Base-by-base conservation (phyloP, 2,113 vertebrate genomes). In the Rafetus swinhoei region DNA sequence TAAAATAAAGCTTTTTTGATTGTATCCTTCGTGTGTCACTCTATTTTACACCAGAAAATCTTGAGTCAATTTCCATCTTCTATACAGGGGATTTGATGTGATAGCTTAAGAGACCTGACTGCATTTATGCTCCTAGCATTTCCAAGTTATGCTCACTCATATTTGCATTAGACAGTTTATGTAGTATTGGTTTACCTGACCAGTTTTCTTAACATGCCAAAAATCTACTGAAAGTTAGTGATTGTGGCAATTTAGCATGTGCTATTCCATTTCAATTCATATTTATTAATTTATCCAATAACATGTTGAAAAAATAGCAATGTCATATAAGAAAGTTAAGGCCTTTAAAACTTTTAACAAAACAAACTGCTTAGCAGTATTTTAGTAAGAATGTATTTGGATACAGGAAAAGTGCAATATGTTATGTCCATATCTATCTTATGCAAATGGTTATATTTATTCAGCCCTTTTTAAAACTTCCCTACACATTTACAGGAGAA, bases 311-410 rank as follows among this genome's bases (percentile, higher is more conserved):
- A 94, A 84, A 90, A 93, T 39, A 81, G 80, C 29, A 79, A 53
- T 79, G 81, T 86, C 81, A 93, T 54, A 65, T 79, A 86, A 95
- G 86, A 90, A 93, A 22, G 35, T 76, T 76, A 76, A 45, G 21
- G 39, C 25, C 74, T 50, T 76, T 39, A 76, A 45, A 76, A 12
- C n/a, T 19, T 72, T 69, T 72, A 72, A 72, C 65, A 72, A 72
- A 94, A 60, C 52, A 95, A 45, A 80, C 82, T 62, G 54, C n/a
- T 35, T 19, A 72, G 74, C n/a, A 93, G 91, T 83, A 94, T 94
- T 95, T 93, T 91, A 94, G 90, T 94, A 94, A 94, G 97, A 96
- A 94, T 86, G 85, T 14, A 90, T 94, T 65, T 60, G 29, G 89
- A 80, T 14, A 62, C 39, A 88, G 32, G 19, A 96, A 74, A 74